A percentile compares a stretch with the other conserved stretches of the same genome.
Evolutionary conservation across 2,113 vertebrate genomes (phyloP).

Genomic region (Excalfactoria chinensis): DNA sequence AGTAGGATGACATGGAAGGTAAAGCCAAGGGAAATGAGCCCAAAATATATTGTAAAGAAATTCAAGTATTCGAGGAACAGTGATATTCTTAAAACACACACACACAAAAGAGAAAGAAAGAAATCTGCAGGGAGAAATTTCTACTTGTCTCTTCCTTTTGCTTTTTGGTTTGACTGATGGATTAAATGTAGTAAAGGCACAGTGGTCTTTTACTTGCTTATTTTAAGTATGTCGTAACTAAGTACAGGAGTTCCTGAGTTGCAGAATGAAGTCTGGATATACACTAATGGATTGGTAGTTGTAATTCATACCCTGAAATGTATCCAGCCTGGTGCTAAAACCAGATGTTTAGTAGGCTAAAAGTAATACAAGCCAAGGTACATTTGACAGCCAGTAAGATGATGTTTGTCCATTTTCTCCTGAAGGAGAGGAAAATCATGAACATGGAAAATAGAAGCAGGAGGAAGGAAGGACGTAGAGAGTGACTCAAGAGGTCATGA

Average conservation of each 20-base stretch:
- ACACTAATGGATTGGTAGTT: neutral
- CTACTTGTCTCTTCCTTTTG: neutral
- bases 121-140: neutral
- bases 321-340: neutral
- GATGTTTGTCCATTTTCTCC: neutral
- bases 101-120: no score
- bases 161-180: neutral
- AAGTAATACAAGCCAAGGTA: neutral
- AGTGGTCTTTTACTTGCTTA: neutral
- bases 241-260: neutral
- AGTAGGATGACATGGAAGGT: neutral
- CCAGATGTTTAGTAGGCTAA: neutral
- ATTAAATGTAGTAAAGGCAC: neutral
- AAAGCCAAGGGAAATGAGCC: neutral
- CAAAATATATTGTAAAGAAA: neutral
- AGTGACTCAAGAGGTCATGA: neutral
- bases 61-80: neutral
- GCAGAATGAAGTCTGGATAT: neutral
- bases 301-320: neutral
- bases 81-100: neutral
- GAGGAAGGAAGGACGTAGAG: neutral
- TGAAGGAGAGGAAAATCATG: neutral
- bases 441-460: constrained; percentile 1
- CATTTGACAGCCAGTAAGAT: neutral
- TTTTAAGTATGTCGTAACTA: neutral